Percentiles rank a stretch among this genome's conserved stretches.
phyloP scores from a whole-genome alignment of 2,113 vertebrate genomes.

The Apus apus region DNA sequence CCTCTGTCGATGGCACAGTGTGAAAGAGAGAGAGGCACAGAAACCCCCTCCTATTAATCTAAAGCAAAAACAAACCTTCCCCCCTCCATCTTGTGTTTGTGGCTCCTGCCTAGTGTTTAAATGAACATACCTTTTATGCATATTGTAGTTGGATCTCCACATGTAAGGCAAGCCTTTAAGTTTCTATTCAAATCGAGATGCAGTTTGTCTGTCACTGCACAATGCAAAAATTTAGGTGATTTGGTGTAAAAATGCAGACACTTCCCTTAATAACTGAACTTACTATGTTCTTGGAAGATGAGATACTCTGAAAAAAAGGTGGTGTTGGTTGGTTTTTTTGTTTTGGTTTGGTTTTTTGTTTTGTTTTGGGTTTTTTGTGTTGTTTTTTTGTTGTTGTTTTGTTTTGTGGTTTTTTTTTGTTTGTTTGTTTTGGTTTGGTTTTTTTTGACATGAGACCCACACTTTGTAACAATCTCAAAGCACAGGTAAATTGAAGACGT shows the following conservation, averaged over 20 bases:
- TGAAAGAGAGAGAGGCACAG: background rate
- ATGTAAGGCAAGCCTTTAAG: background rate
- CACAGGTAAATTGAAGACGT: background rate
- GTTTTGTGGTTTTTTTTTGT: background rate
- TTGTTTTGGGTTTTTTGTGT: background rate
- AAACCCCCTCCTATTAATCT: background rate
- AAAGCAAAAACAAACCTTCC: background rate
- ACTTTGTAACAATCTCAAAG: background rate
- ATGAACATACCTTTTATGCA: background rate
- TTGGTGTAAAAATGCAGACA: background rate
- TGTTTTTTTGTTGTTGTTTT: no score
- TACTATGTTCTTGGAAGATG: background rate
- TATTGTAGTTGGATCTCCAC: background rate
- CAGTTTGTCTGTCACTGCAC: background rate
- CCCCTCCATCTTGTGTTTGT: background rate
- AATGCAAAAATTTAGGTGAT: background rate
- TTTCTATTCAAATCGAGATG: background rate
- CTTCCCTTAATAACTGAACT: background rate
- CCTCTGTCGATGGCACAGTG: accelerated
- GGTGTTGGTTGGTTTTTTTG: background rate
- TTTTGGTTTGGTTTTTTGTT: no score
- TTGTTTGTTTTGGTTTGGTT: background rate
- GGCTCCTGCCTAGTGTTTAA: background rate
- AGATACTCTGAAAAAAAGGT: background rate
- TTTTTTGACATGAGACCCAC: background rate